phyloP scores from a whole-genome alignment of 2,797 vertebrate genomes.

The Rhinophrynus dorsalis region DNA sequence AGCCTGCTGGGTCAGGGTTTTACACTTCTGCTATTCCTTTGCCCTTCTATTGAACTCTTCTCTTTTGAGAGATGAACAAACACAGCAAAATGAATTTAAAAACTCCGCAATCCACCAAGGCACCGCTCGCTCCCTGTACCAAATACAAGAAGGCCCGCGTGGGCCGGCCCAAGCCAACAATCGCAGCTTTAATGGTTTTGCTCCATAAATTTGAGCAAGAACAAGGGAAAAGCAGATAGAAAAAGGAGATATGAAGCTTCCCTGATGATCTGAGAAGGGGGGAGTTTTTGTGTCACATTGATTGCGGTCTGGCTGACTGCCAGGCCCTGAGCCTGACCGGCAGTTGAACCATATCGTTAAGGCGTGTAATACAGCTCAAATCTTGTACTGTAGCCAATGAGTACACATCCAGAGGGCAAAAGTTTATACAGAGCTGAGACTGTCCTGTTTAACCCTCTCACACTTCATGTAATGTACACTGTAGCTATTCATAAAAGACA shows the following conservation, averaged over 20 bases:
- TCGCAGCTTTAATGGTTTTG: conserved; percentile 72
- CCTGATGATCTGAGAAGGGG: conserved; percentile 74
- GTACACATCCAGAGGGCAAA: conserved; percentile 82
- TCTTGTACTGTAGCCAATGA: conserved; percentile 79
- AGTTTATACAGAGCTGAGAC: conserved; percentile 78
- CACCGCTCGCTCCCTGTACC: conserved; percentile 76
- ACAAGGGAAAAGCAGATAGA: conserved; percentile 72
- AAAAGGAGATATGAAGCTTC: conserved; percentile 66
- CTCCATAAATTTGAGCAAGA: conserved; percentile 76
- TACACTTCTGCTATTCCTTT: conserved; percentile 79
- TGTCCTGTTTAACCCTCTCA: conserved; percentile 80
- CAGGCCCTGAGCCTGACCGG: conserved; percentile 96
- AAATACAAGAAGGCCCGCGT: conserved; percentile 79
- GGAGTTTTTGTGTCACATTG: conserved; percentile 85
- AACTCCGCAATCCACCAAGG: conserved; percentile 68
- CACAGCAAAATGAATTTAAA: conserved; percentile 73
- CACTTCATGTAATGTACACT: conserved; percentile 70
- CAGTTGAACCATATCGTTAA: conserved; percentile 98
- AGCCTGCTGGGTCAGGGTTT: conserved; percentile 75
- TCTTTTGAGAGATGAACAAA: conserved; percentile 75
- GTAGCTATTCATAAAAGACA: conserved; percentile 65
- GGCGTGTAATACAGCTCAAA: conserved; percentile 81
- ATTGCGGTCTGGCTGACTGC: conserved; percentile 92
- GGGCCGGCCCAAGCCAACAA: conserved; percentile 72
- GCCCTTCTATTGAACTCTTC: conserved; percentile 84